These are phyloP conservation scores for Limonius californicus DNA, from an alignment of 1,140 invertebrate genomes.

Conservation along the genomic window DNA sequence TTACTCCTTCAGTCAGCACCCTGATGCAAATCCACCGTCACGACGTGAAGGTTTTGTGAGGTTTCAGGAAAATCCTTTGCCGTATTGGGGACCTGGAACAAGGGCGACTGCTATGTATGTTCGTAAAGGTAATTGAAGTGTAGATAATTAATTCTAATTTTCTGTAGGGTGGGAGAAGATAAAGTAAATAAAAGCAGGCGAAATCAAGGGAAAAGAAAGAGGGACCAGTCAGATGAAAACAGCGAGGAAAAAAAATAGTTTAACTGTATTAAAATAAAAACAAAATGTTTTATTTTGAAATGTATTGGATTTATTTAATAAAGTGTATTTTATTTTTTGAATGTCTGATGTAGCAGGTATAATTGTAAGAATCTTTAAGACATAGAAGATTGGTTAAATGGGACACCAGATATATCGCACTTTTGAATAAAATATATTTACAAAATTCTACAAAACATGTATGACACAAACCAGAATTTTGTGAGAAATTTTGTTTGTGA, in stretches of 20 bases:
- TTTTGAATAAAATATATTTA: no score
- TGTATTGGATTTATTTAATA: no score
- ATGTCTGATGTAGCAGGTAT: no score
- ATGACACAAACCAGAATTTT: no score
- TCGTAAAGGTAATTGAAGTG: background rate
- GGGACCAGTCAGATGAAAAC: conserved; percentile 16
- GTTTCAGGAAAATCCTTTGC: conserved; percentile 83
- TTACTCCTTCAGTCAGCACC: conserved; percentile 63
- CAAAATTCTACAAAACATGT: no score
- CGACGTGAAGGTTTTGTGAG: conserved; percentile 67
- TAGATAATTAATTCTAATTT: background rate
- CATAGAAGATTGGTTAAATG: no score
- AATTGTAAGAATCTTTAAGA: no score
- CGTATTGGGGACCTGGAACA: conserved; percentile 86
- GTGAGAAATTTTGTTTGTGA: no score
- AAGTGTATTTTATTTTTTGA: no score
- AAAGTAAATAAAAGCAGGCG: conserved; percentile 56
- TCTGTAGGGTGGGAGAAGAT: conserved; percentile 54
- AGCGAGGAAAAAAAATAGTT: background rate
- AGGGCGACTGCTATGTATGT: conserved; percentile 64
- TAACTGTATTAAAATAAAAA: no score
- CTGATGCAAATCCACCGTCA: conserved; percentile 76
- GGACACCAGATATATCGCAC: no score
- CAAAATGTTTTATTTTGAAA: no score
- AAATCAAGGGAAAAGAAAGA: conserved; percentile 57